A percentile compares a stretch with the other conserved stretches of the same genome.
Conservation (phyloP, 1,140 invertebrate genomes). For the honey bee (Apis mellifera) region DNA sequence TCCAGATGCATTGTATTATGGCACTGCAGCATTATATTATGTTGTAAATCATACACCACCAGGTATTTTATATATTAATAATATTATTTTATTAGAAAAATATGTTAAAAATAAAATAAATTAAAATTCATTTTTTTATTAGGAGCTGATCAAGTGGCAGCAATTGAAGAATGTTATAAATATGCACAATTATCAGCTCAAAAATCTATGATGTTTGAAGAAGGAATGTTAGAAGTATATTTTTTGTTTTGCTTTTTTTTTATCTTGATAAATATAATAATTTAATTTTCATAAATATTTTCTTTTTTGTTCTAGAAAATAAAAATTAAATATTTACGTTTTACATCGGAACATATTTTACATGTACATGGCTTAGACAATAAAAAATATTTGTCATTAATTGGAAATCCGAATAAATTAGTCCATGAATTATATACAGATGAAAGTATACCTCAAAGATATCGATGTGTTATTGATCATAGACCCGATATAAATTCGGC, state of each 20-base stretch:
- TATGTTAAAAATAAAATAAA: not conserved
- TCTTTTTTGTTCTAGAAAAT: slow-evolving; percentile 64
- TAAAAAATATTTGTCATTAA: slow-evolving; percentile 72
- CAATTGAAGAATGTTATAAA: slow-evolving; percentile 75
- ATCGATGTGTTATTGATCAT: slow-evolving; percentile 56
- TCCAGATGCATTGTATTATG: slow-evolving; percentile 70
- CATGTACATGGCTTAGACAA: slow-evolving; percentile 73
- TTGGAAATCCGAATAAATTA: slow-evolving; percentile 70
- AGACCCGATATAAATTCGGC: slow-evolving; percentile 78
- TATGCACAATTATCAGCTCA: slow-evolving; percentile 60
- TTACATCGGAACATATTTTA: slow-evolving; percentile 76
- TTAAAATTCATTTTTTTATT: slow-evolving; percentile 32
- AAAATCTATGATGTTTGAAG: slow-evolving; percentile 45
- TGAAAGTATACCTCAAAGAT: slow-evolving; percentile 74
- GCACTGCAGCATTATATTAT: slow-evolving; percentile 75
- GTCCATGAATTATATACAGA: slow-evolving; percentile 76
- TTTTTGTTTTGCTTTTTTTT: not conserved
- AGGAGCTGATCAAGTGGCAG: slow-evolving; percentile 78
- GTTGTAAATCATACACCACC: slow-evolving; percentile 77
- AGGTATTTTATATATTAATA: slow-evolving; percentile 48
- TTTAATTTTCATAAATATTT: not conserved
- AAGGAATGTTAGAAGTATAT: slow-evolving; percentile 59
- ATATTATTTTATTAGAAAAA: not conserved
- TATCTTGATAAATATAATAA: not conserved
- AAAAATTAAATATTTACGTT: slow-evolving; percentile 74